Percentiles rank a stretch among this genome's conserved stretches.
These are phyloP conservation scores for Chrysopilus asiliformis DNA, from an alignment of 2,888 invertebrate species.

Conservation along the genomic window DNA sequence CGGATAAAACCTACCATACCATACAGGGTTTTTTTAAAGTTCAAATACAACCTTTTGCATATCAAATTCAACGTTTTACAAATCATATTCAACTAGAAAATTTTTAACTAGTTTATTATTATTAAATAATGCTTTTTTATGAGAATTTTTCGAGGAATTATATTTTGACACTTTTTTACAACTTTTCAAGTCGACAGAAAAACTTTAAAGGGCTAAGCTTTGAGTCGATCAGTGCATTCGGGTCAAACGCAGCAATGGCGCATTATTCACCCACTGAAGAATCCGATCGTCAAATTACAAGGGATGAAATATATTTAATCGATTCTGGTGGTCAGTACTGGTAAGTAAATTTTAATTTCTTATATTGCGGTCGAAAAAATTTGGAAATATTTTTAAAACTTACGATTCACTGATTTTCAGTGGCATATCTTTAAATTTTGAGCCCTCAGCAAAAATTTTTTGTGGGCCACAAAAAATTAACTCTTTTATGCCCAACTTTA, in stretches of 20 bases:
- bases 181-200: constrained; percentile 42
- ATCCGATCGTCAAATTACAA: constrained; percentile 48
- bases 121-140: constrained; percentile 5
- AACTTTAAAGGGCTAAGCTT: constrained; percentile 73
- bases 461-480: too few relatives aligned
- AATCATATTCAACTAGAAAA: too few relatives aligned
- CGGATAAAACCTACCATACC: too few relatives aligned
- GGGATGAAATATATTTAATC: constrained; percentile 64
- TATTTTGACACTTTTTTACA: neutral
- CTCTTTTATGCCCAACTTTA: too few relatives aligned
- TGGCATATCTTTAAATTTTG: too few relatives aligned
- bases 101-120: neutral
- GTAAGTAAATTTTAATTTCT: constrained; percentile 24
- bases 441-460: too few relatives aligned
- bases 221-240: constrained; percentile 73
- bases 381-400: neutral
- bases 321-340: constrained; percentile 75
- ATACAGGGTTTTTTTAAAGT: too few relatives aligned
- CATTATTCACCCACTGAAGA: constrained; percentile 60
- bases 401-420: neutral
- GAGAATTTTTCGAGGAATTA: constrained; percentile 1
- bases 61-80: too few relatives aligned
- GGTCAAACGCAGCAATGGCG: constrained; percentile 78
- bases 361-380: neutral
- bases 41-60: too few relatives aligned